Base-by-base conservation (phyloP, 2,888 invertebrate species). In the Watsonalla binaria region DNA sequence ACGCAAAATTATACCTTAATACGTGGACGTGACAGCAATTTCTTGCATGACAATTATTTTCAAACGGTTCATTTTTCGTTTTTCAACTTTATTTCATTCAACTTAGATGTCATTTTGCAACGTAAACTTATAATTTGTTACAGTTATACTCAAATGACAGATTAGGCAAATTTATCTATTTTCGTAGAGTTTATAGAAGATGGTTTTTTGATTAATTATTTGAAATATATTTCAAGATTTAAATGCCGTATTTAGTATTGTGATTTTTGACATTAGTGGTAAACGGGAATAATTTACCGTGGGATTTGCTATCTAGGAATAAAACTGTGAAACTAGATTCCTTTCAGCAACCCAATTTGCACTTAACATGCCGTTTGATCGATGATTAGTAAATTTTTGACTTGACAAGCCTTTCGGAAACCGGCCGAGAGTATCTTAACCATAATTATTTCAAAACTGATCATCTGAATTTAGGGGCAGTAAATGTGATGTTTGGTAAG, bases 171-270 rank as follows among this genome's bases (percentile, higher is more conserved):
- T 82, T 68, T 72, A 55, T 57, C 53, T 56, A 54, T 46, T 47
- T 55, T 62, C 63, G 68, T 60, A 61, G 55, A 57, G 61, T 59
- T 67, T 66, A 66, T 58, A 66, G 61, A 56, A 52, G 58, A 68
- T 70, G 66, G 63, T 61, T 61, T n/a, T 70, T 70, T 82, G 83
- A 84, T 83, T 84, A 83, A 84, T 84, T 76, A 82, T 82, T 74
- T 70, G 54, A 68, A 65, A 79, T 81, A 70, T 69, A 61, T 78
- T 63, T 71, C 72, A 65, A 72, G 65, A 62, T 67, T 39, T 53
- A 58, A 65, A 65, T 60, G 55, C 61, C 60, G 64, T 55, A 58
- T 54, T 68, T 70, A 64, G 72, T 56, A 68, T 69, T 74, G 69
- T 76, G 56, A 53, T 73, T 68, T 69, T 79, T 78, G 70, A 65